Percentiles rank a stretch among this genome's conserved stretches.
Evolutionary conservation across 2,797 vertebrate species (phyloP).

Genomic region (Botia kubotai): DNA sequence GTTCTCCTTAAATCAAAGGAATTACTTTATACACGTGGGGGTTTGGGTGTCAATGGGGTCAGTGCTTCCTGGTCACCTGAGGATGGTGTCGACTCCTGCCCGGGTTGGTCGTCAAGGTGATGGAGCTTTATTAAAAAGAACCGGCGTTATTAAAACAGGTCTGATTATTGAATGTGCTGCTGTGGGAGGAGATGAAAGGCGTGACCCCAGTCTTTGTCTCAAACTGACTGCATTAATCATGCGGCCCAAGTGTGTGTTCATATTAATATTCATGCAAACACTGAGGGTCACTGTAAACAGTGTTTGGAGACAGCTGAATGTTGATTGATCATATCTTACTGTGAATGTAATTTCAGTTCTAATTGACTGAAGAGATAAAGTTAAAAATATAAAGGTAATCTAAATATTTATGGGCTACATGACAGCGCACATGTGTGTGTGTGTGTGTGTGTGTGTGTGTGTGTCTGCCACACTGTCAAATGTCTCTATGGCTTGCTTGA

Average conservation of each 20-base stretch:
- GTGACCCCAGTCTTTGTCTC: conserved; percentile 48
- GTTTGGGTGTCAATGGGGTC: conserved; percentile 68
- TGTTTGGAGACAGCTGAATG: conserved; percentile 68
- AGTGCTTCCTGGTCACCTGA: conserved; percentile 60
- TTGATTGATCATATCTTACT: conserved; percentile 73
- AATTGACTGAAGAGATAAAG: conserved; percentile 63
- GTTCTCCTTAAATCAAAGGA: conserved; percentile 47
- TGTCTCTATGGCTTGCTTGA: neutral
- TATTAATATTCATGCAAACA: conserved; percentile 73
- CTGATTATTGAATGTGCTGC: conserved; percentile 60
- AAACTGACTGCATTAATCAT: conserved; percentile 68
- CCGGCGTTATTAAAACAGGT: conserved; percentile 53
- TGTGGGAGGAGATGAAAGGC: conserved; percentile 50
- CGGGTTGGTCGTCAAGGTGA: conserved; percentile 33
- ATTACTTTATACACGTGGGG: conserved; percentile 46
- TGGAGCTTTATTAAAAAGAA: conserved; percentile 61
- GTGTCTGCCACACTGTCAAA: neutral
- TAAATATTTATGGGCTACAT: conserved; percentile 56
- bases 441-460: conserved; percentile 15
- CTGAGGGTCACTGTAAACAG: conserved; percentile 68
- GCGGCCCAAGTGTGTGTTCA: conserved; percentile 41
- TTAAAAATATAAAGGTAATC: conserved; percentile 23
- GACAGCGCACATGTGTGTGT: neutral
- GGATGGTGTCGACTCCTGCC: conserved; percentile 37
- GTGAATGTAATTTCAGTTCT: conserved; percentile 71